Evolutionary conservation across 1,140 invertebrate genomes (phyloP).

Genomic region (Vanessa atalanta): DNA sequence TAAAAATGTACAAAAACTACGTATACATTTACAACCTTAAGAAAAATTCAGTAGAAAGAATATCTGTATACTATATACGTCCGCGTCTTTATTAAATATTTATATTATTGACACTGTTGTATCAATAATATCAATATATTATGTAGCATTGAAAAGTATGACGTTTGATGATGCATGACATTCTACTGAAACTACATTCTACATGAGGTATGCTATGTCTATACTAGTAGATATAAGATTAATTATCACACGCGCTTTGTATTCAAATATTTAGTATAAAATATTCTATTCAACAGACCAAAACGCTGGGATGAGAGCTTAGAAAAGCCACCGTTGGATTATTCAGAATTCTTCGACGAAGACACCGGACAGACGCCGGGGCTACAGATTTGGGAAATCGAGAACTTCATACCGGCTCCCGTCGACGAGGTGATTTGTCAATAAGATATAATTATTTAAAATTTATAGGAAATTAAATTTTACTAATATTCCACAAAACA

Average conservation of each 20-base stretch:
- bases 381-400: conserved; percentile 97
- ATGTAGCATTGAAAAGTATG: background rate
- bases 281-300: conserved; percentile 81
- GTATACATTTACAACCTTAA: no score
- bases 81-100: background rate
- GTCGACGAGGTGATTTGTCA: conserved; percentile 86
- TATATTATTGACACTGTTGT: background rate
- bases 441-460: background rate
- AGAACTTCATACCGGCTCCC: conserved; percentile 98
- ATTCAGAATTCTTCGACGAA: conserved; percentile 99
- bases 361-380: conserved; percentile 96
- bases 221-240: no score
- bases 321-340: conserved; percentile 98
- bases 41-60: background rate
- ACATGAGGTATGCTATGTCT: no score
- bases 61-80: background rate
- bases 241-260: no score
- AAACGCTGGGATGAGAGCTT: conserved; percentile 96
- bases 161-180: background rate
- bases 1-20: no score
- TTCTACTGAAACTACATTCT: no score
- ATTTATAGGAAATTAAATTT: background rate
- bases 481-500: conserved; percentile 30
- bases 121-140: background rate
- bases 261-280: background rate